Evolutionary conservation across 2,797 vertebrate species (phyloP).

Genomic region (Salmo trutta): DNA sequence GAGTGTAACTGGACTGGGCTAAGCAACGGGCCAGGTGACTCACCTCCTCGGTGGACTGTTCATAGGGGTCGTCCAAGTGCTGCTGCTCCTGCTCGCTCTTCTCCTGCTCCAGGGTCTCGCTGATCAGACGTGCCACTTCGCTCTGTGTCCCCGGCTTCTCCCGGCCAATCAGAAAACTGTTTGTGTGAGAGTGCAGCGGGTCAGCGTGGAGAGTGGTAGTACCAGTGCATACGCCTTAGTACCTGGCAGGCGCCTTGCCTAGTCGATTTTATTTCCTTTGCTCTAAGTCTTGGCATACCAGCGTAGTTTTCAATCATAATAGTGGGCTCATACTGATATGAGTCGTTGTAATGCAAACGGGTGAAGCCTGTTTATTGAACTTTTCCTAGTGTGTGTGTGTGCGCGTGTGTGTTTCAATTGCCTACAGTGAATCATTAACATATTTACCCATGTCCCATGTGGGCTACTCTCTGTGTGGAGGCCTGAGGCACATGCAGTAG

Average conservation of each 20-base stretch:
- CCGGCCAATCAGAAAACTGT: conserved; percentile 90
- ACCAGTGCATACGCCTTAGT: background rate
- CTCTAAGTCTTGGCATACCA: conserved; percentile 18
- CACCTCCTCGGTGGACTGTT: conserved; percentile 83
- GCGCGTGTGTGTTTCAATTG: conserved; percentile 38
- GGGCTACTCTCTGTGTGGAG: conserved; percentile 4
- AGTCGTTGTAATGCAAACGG: background rate
- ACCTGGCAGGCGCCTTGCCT: background rate
- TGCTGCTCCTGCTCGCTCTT: conserved; percentile 78
- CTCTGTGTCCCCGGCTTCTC: conserved; percentile 91
- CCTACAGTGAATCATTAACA: conserved; percentile 51
- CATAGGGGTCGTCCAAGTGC: conserved; percentile 84
- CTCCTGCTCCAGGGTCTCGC: conserved; percentile 92
- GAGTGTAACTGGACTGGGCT: background rate
- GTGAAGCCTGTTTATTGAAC: background rate
- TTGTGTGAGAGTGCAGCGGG: conserved; percentile 4
- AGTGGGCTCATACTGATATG: background rate
- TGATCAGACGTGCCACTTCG: conserved; percentile 91
- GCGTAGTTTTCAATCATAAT: conserved; percentile 1
- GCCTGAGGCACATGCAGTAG: background rate
- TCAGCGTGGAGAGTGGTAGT: background rate
- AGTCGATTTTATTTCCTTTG: background rate
- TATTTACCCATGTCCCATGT: background rate
- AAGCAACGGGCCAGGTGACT: conserved; percentile 37
- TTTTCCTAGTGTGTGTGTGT: background rate